Evolutionary conservation across 2,113 vertebrate species (phyloP).

Genomic region (Grantiella picta): DNA sequence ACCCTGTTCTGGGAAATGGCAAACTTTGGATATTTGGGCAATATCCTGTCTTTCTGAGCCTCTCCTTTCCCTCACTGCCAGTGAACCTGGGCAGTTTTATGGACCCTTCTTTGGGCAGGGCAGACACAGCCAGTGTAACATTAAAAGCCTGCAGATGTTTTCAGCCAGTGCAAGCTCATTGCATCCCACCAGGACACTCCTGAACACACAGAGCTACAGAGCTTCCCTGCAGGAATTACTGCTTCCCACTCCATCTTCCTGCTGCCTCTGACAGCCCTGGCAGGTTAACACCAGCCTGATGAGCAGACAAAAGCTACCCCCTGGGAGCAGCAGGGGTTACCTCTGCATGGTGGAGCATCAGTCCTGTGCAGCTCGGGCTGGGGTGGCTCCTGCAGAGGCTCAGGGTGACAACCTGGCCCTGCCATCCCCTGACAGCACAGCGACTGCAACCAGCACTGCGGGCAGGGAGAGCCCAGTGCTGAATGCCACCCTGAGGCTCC

Average conservation of each 20-base stretch:
- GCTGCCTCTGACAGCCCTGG: background rate
- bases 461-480: background rate
- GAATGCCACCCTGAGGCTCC: background rate
- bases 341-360: background rate
- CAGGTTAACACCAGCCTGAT: background rate
- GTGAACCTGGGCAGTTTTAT: background rate
- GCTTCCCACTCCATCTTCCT: background rate
- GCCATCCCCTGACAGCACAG: background rate
- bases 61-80: background rate
- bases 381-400: background rate
- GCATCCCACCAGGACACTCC: background rate
- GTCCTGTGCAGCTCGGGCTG: background rate
- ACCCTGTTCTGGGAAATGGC: background rate
- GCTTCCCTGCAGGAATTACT: background rate
- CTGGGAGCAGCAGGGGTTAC: background rate
- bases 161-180: rapidly evolving
- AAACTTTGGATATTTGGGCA: background rate
- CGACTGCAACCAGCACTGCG: background rate
- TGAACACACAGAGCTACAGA: background rate
- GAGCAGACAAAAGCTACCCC: background rate
- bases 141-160: background rate
- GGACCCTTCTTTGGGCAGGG: background rate
- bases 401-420: background rate
- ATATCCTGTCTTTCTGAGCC: background rate
- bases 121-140: background rate